Percentiles rank a stretch among this genome's conserved stretches.
Conservation (phyloP, 2,797 vertebrate genomes). For the Sebastes steindachneri region DNA sequence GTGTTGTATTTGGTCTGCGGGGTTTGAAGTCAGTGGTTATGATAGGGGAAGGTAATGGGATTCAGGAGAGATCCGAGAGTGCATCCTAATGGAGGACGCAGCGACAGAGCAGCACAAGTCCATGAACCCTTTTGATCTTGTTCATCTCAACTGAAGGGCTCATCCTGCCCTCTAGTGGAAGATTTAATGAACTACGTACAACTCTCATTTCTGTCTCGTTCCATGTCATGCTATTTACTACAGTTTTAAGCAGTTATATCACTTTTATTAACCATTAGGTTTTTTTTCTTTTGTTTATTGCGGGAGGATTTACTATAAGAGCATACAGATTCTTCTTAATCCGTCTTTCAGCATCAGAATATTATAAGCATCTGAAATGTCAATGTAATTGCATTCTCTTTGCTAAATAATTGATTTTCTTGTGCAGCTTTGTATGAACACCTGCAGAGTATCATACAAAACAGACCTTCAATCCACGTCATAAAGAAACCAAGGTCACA, state of each 20-base stretch:
- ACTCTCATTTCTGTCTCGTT: background rate
- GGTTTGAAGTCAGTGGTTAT: constrained; percentile 31
- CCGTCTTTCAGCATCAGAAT: background rate
- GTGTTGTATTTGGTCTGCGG: constrained; percentile 25
- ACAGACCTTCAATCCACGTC: background rate
- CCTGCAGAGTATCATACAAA: background rate
- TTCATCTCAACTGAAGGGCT: background rate
- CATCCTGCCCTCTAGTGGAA: constrained; percentile 65
- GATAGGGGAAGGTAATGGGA: constrained; percentile 31
- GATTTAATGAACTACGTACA: background rate
- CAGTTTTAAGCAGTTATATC: background rate
- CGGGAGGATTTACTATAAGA: background rate
- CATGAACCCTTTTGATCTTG: background rate
- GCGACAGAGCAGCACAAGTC: background rate
- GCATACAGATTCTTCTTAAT: background rate
- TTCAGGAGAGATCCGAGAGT: constrained; percentile 7
- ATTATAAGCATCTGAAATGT: background rate
- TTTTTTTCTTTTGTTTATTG: background rate
- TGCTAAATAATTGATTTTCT: background rate
- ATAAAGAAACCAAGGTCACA: background rate
- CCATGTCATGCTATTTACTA: background rate
- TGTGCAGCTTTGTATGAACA: background rate
- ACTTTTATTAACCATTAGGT: background rate
- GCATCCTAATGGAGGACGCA: constrained; percentile 23
- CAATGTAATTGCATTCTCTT: background rate